Conservation (phyloP, 1,140 invertebrate genomes). For the Subanguina moxae region DNA sequence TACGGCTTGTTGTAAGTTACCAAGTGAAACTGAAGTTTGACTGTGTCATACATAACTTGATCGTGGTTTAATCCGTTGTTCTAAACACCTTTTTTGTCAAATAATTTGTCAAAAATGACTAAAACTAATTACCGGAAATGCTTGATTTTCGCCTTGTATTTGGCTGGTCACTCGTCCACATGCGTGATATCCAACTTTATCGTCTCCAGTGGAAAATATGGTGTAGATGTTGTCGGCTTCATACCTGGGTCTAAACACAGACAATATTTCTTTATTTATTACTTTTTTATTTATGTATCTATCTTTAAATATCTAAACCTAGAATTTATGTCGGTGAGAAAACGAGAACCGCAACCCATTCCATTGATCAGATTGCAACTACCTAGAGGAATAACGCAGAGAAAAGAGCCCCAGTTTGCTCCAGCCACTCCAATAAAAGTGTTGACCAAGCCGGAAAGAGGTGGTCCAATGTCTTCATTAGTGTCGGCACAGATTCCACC, state of each 20-base stretch:
- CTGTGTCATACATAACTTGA: slow-evolving; percentile 45
- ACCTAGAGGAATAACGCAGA: slow-evolving; percentile 46
- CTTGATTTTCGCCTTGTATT: slow-evolving; percentile 36
- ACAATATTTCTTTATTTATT: no score
- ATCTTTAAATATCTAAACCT: slow-evolving; percentile 11
- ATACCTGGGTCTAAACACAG: slow-evolving; percentile 30
- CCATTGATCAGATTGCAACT: slow-evolving; percentile 47
- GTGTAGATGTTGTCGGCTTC: slow-evolving; percentile 43
- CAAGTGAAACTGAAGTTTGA: slow-evolving; percentile 43
- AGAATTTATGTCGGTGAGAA: slow-evolving; percentile 45
- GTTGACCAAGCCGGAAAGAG: slow-evolving; percentile 39
- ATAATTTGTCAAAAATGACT: neutral
- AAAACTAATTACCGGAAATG: slow-evolving; percentile 32
- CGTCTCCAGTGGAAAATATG: slow-evolving; percentile 46
- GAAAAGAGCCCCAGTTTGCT: slow-evolving; percentile 45
- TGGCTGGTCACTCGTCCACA: slow-evolving; percentile 42
- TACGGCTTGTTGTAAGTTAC: slow-evolving; percentile 34
- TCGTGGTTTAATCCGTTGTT: neutral
- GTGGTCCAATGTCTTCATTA: slow-evolving; percentile 41
- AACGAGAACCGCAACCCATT: slow-evolving; percentile 42
- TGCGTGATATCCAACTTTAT: slow-evolving; percentile 45
- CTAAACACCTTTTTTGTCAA: slow-evolving; percentile 2
- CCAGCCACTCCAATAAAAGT: slow-evolving; percentile 49
- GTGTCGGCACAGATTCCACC: slow-evolving; percentile 50
- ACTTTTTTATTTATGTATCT: neutral